Percentiles rank a stretch among this genome's conserved stretches.
Evolutionary conservation across 2,113 vertebrate species (phyloP).

Genomic region (Ictalurus punctatus): DNA sequence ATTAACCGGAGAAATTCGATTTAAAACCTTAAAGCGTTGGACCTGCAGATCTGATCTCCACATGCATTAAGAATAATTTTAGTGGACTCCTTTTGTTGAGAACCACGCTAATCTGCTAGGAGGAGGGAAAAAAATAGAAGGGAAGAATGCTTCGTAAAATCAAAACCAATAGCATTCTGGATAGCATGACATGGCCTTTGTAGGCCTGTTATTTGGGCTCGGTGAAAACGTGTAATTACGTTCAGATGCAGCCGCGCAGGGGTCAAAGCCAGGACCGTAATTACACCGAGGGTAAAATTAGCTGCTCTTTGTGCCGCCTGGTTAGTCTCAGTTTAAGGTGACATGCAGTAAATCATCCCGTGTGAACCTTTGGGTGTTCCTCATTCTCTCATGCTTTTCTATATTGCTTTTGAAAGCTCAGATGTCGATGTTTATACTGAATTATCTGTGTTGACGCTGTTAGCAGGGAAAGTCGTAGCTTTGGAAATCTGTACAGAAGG

Average conservation of each 20-base stretch:
- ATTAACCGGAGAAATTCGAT: neutral
- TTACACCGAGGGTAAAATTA: constrained; percentile 47
- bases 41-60: neutral
- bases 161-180: neutral
- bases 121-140: neutral
- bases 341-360: constrained; percentile 39
- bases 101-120: neutral
- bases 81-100: neutral
- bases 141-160: neutral
- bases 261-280: constrained; percentile 42
- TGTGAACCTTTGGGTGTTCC: constrained; percentile 34
- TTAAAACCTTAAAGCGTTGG: no score
- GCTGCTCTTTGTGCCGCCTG: constrained; percentile 37
- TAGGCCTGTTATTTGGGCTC: constrained; percentile 33
- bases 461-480: neutral
- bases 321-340: constrained; percentile 42
- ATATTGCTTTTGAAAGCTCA: neutral
- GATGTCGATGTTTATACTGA: neutral
- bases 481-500: neutral
- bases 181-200: constrained; percentile 20
- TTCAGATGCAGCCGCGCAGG: constrained; percentile 34
- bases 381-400: neutral
- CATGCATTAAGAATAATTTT: neutral
- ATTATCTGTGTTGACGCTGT: neutral
- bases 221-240: constrained; percentile 47